Conservation (phyloP, 2,113 vertebrate genomes). For the Anarhynchus alexandrinus region DNA sequence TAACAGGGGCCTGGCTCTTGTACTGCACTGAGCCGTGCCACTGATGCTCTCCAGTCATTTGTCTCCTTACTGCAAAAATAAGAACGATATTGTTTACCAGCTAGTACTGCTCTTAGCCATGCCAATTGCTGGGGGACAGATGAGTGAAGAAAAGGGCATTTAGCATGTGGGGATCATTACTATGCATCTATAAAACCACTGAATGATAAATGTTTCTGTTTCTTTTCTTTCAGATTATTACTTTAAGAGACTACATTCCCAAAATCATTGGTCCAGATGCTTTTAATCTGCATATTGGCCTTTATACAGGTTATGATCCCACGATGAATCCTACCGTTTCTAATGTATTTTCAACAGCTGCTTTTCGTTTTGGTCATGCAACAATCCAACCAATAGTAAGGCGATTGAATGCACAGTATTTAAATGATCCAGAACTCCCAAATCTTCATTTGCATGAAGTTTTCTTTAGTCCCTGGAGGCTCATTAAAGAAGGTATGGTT, state of each 20-base stretch:
- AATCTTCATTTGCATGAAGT: constrained; percentile 78
- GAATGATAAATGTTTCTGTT: not conserved
- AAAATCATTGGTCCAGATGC: constrained; percentile 86
- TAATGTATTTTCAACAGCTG: constrained; percentile 92
- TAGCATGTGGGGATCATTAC: not conserved
- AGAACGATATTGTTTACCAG: not conserved
- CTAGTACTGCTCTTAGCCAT: not conserved
- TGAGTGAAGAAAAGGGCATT: not conserved
- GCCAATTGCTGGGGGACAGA: not conserved
- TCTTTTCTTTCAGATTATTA: constrained; percentile 82
- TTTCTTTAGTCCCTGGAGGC: constrained; percentile 93
- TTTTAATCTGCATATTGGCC: constrained; percentile 80
- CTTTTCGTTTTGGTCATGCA: constrained; percentile 93
- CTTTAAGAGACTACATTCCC: constrained; percentile 89
- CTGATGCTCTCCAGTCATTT: not conserved
- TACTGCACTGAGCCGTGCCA: not conserved
- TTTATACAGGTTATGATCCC: constrained; percentile 82
- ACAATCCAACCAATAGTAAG: constrained; percentile 78
- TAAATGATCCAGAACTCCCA: constrained; percentile 75
- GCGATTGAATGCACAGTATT: constrained; percentile 81
- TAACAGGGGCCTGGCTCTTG: not conserved
- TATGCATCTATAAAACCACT: not conserved
- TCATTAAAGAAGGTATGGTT: constrained; percentile 87
- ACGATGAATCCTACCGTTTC: constrained; percentile 82
- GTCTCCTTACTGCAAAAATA: not conserved